Evolutionary conservation across 2,888 invertebrate species (phyloP), one percentile per base, ranked within the genome.

Genomic region (Oxystoma pomonae): DNA sequence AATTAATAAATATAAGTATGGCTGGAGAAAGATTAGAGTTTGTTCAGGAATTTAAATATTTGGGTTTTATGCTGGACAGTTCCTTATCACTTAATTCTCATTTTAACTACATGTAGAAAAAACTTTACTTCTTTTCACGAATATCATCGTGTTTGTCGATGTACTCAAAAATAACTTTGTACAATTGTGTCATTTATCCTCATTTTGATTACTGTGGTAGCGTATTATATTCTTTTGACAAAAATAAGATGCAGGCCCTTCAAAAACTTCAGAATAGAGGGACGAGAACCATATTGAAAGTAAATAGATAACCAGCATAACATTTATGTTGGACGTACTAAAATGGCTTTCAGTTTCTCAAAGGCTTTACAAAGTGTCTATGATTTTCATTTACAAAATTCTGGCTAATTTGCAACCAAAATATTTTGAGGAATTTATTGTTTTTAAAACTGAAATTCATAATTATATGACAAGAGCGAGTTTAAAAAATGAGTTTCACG

Each of bases 11-110:
- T n/a, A n/a, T n/a, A n/a, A n/a, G n/a, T n/a, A n/a, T 50, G 50
- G n/a, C n/a, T 50, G 9, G 50, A 50, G n/a, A 50, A 50, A n/a
- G n/a, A 50, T 50, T 50, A 50, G n/a, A 12, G 50, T 59, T 56
- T 55, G 21, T 12, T 51, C 49, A 49, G 18, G 20, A 2, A 53
- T 9, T 50, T 20, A 20, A 58, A 49, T n/a, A n/a, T n/a, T n/a
- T n/a, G n/a, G n/a, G n/a, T n/a, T n/a, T n/a, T n/a, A n/a, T n/a
- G n/a, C n/a, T n/a, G n/a, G n/a, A n/a, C n/a, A n/a, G n/a, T n/a
- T n/a, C n/a, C n/a, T n/a, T n/a, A n/a, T n/a, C n/a, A n/a, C n/a
- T n/a, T n/a, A n/a, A n/a, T n/a, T n/a, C n/a, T n/a, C n/a, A n/a
- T n/a, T n/a, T n/a, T n/a, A n/a, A n/a, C n/a, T n/a, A n/a, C n/a